These are phyloP conservation scores for Centruroides vittatus DNA, from an alignment of 1,140 invertebrate genomes.

Conservation along the genomic window DNA sequence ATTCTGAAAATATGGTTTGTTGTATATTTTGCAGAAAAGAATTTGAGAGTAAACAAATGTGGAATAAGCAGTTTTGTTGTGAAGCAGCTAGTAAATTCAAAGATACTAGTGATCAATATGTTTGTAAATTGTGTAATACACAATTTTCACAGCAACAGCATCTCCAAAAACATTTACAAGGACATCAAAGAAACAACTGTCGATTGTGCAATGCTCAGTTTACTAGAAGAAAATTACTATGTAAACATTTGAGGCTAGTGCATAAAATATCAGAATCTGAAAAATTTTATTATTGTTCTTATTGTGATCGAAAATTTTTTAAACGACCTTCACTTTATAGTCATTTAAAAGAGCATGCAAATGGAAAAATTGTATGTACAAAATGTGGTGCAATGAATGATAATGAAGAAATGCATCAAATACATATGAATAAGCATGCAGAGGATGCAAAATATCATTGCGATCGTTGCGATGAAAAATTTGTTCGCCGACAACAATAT, in stretches of 20 bases:
- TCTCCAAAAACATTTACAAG: constrained; percentile 9
- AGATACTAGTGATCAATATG: not conserved
- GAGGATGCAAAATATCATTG: constrained; percentile 19
- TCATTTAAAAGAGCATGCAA: constrained; percentile 21
- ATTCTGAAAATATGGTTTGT: not conserved
- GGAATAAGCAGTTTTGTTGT: not conserved
- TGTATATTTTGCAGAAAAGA: not conserved
- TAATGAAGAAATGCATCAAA: constrained; percentile 13
- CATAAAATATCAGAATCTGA: constrained; percentile 13
- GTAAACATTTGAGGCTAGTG: constrained; percentile 11
- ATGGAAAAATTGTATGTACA: constrained; percentile 20
- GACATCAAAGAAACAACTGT: constrained; percentile 13
- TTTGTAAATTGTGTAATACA: constrained; percentile 9
- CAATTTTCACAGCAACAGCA: constrained; percentile 4
- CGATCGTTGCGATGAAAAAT: constrained; percentile 19
- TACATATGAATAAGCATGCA: constrained; percentile 20
- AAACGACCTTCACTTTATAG: constrained; percentile 18
- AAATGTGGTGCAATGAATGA: constrained; percentile 22
- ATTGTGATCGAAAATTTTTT: constrained; percentile 10
- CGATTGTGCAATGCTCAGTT: constrained; percentile 11
- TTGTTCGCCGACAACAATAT: constrained; percentile 17
- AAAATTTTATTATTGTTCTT: constrained; percentile 12
- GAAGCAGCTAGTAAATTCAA: not conserved
- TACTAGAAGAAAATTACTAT: constrained; percentile 13
- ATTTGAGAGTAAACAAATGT: not conserved